phyloP scores from a whole-genome alignment of 2,888 invertebrate species.

The Megalurothrips usitatus region DNA sequence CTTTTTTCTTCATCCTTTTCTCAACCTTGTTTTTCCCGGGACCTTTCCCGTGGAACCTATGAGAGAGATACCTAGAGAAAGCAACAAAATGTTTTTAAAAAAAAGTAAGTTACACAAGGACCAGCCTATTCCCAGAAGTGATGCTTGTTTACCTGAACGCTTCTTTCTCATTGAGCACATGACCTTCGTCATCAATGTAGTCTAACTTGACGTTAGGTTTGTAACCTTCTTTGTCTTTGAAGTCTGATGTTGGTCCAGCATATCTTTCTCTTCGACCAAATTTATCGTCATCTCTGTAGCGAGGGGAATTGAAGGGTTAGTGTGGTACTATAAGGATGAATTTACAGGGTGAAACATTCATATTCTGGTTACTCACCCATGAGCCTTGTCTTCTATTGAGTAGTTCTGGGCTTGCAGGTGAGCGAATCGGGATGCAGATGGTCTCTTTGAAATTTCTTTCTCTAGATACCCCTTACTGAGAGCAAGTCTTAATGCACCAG shows the following conservation, averaged over 20 bases:
- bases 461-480: slow-evolving; percentile 92
- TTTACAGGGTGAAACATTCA: not conserved
- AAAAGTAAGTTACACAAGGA: not conserved
- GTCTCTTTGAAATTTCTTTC: slow-evolving; percentile 69
- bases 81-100: slow-evolving; percentile 29
- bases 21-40: slow-evolving; percentile 98
- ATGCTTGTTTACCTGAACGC: slow-evolving; percentile 61
- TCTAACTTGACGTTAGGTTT: slow-evolving; percentile 92
- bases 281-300: slow-evolving; percentile 69
- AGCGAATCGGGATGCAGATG: slow-evolving; percentile 65
- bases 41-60: slow-evolving; percentile 99
- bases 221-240: slow-evolving; percentile 85
- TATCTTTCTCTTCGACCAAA: slow-evolving; percentile 67
- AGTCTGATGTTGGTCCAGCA: slow-evolving; percentile 81
- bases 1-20: slow-evolving; percentile 89
- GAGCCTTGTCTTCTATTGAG: slow-evolving; percentile 72
- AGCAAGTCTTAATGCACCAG: slow-evolving; percentile 83
- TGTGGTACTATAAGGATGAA: not conserved
- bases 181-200: slow-evolving; percentile 95
- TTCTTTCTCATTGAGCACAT: slow-evolving; percentile 88
- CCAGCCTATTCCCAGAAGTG: not conserved
- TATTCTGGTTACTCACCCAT: slow-evolving; percentile 50
- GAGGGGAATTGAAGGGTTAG: not conserved
- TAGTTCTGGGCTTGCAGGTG: slow-evolving; percentile 76
- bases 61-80: slow-evolving; percentile 74